Percentiles rank a stretch among this genome's conserved stretches.
phyloP scores from a whole-genome alignment of 2,797 vertebrate species.

The Paguma larvata region DNA sequence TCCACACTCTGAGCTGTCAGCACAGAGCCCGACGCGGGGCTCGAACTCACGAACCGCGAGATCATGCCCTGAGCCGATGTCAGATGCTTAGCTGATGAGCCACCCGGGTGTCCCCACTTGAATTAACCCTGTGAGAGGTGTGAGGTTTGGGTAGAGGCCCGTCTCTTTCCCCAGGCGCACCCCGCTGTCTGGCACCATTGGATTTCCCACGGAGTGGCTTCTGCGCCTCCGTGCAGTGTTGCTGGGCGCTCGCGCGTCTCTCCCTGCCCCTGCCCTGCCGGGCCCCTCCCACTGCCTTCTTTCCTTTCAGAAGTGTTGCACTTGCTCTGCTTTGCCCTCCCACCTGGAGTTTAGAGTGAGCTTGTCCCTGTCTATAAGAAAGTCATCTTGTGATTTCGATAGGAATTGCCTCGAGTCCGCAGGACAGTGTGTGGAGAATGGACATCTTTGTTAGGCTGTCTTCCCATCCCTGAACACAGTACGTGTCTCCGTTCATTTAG shows the following conservation, averaged over 20 bases:
- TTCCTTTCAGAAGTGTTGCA: too few species aligned
- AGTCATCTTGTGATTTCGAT: neutral
- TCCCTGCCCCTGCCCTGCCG: too few species aligned
- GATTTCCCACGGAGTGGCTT: fast-evolving
- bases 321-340: fast-evolving
- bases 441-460: fast-evolving
- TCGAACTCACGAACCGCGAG: too few species aligned
- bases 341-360: fast-evolving
- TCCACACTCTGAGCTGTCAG: too few species aligned
- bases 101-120: neutral
- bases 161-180: neutral
- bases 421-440: fast-evolving
- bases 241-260: neutral
- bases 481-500: neutral
- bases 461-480: fast-evolving
- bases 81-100: too few species aligned
- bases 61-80: too few species aligned
- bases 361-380: fast-evolving
- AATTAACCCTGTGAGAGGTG: too few species aligned
- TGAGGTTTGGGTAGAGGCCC: neutral
- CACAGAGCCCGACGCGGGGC: too few species aligned
- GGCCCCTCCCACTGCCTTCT: neutral
- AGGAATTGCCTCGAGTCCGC: neutral
- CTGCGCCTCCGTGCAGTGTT: fast-evolving
- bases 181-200: fast-evolving